phyloP scores from a whole-genome alignment of 2,888 invertebrate genomes.

The Caenorhabditis virilis region DNA sequence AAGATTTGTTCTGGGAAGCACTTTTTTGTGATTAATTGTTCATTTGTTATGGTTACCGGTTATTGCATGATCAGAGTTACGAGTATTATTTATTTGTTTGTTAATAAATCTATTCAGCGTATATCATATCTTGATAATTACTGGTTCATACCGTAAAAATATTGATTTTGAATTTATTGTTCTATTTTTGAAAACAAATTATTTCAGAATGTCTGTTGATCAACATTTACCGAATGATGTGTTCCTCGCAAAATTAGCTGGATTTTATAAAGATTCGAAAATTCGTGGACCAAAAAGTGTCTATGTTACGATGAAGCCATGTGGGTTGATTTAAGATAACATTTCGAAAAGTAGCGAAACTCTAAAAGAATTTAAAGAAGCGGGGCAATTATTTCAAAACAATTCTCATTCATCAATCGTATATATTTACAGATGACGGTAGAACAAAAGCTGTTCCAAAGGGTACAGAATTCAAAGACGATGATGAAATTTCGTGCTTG shows the following conservation, averaged over 20 bases:
- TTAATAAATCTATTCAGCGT: too few relatives aligned
- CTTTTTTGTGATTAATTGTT: too few relatives aligned
- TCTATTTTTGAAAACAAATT: neutral
- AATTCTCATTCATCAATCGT: constrained; percentile 1
- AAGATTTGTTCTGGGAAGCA: constrained; percentile 18
- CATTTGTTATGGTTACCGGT: too few relatives aligned
- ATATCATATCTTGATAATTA: too few relatives aligned
- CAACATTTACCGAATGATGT: constrained; percentile 79
- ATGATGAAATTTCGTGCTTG: constrained; percentile 81
- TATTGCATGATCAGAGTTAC: too few relatives aligned
- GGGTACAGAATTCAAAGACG: constrained; percentile 62
- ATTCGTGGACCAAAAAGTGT: constrained; percentile 72
- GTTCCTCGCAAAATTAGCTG: constrained; percentile 77
- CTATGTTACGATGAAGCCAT: constrained; percentile 88
- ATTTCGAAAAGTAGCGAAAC: neutral
- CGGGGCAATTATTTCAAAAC: neutral
- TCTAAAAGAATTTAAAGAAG: neutral
- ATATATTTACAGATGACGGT: constrained; percentile 71
- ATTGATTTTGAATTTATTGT: constrained; percentile 1
- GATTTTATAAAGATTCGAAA: constrained; percentile 81
- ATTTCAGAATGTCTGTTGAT: constrained; percentile 36
- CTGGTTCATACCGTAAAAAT: too few relatives aligned
- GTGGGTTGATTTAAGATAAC: constrained; percentile 74
- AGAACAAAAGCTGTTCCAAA: constrained; percentile 69
- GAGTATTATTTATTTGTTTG: too few relatives aligned